Percentiles rank a stretch among this genome's conserved stretches.
Conservation (phyloP, 2,113 vertebrate genomes). For the Apodemus speciosus region DNA sequence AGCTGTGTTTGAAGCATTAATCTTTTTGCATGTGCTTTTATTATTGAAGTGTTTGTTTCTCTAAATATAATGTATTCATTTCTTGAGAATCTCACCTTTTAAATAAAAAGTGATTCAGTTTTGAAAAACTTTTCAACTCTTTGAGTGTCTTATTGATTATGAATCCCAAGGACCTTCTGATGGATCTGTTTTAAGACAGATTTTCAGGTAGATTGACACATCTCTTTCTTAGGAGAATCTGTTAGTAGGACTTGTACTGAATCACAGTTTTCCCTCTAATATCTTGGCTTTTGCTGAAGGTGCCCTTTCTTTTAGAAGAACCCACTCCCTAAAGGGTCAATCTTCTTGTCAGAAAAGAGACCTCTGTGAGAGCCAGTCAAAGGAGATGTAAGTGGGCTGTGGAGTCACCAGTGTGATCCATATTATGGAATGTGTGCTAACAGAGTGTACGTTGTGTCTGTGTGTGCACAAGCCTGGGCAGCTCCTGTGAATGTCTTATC, state of each 20-base stretch:
- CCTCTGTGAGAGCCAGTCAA: not conserved
- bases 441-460: not conserved
- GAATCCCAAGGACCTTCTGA: constrained; percentile 10
- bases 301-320: constrained; percentile 25
- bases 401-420: not conserved
- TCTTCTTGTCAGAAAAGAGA: not conserved
- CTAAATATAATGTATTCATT: not conserved
- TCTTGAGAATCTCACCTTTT: constrained; percentile 15
- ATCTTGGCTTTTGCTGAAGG: not conserved
- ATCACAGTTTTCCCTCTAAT: not conserved
- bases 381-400: not conserved
- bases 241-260: not conserved
- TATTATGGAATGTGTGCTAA: not conserved
- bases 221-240: not conserved
- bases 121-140: not conserved
- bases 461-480: not conserved
- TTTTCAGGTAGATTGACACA: constrained; percentile 25
- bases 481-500: not conserved
- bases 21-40: not conserved
- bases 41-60: not conserved
- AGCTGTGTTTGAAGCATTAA: not conserved
- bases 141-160: not conserved
- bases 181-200: constrained; percentile 23
- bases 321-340: not conserved
- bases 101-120: not conserved